These are phyloP conservation scores for Helicoverpa zea DNA, from an alignment of 1,140 invertebrate genomes.

Conservation along the genomic window DNA sequence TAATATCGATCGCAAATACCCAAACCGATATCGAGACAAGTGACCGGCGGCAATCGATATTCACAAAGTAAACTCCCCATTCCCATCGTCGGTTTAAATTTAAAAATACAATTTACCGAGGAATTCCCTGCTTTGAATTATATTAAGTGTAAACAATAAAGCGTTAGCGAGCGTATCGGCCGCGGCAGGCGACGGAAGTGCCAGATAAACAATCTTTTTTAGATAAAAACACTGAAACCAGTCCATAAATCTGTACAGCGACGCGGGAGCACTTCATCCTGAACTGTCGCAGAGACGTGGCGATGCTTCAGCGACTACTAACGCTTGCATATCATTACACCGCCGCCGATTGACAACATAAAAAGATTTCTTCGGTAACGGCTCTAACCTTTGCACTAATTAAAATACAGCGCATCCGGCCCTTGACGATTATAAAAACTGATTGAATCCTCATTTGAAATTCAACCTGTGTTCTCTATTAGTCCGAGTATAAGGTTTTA, in stretches of 20 bases:
- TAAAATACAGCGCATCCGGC: slow-evolving; percentile 80
- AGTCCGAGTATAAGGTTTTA: slow-evolving; percentile 67
- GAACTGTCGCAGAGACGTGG: slow-evolving; percentile 67
- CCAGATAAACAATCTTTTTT: slow-evolving; percentile 85
- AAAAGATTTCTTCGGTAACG: slow-evolving; percentile 64
- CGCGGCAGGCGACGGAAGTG: slow-evolving; percentile 81
- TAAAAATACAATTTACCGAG: slow-evolving; percentile 84
- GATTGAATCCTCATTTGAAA: slow-evolving; percentile 80
- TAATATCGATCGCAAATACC: slow-evolving; percentile 81
- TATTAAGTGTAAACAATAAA: slow-evolving; percentile 86
- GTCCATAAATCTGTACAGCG: slow-evolving; percentile 72
- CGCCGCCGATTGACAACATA: slow-evolving; percentile 54
- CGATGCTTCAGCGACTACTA: slow-evolving; percentile 41
- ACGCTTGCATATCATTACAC: slow-evolving; percentile 43
- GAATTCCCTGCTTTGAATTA: slow-evolving; percentile 85
- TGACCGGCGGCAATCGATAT: slow-evolving; percentile 73
- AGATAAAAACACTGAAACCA: slow-evolving; percentile 82
- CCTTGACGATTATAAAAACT: slow-evolving; percentile 70
- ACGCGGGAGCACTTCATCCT: slow-evolving; percentile 70
- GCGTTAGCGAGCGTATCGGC: slow-evolving; percentile 81
- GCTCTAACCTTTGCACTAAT: slow-evolving; percentile 81
- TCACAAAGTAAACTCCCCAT: slow-evolving; percentile 71
- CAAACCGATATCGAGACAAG: slow-evolving; percentile 77
- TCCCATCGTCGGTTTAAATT: slow-evolving; percentile 76
- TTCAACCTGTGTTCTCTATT: slow-evolving; percentile 77